Percentiles rank a stretch among this genome's conserved stretches.
Conservation (phyloP, 2,113 vertebrate genomes). For the Pterocles orientalis region DNA sequence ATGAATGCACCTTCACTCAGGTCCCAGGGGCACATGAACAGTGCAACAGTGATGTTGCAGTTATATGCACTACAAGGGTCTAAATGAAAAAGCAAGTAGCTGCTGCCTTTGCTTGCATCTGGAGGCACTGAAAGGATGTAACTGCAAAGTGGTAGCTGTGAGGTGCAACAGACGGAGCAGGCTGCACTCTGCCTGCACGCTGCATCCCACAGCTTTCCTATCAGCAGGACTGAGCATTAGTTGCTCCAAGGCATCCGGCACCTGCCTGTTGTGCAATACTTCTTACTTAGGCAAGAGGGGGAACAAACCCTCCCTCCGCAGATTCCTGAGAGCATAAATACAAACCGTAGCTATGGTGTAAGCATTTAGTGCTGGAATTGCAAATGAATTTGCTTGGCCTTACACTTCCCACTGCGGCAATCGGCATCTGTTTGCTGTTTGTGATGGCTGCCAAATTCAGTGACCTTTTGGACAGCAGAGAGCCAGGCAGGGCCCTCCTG, state of each 20-base stretch:
- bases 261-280: background rate
- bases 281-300: background rate
- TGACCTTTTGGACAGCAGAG: background rate
- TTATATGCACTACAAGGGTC: background rate
- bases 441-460: background rate
- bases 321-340: background rate
- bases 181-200: background rate
- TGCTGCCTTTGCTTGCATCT: background rate
- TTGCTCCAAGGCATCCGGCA: background rate
- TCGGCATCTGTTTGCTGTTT: background rate
- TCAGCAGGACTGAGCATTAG: background rate
- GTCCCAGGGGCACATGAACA: background rate
- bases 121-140: background rate
- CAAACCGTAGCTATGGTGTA: background rate
- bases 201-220: background rate
- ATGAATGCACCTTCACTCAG: rapidly evolving
- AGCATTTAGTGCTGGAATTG: background rate
- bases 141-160: background rate
- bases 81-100: background rate
- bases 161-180: background rate
- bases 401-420: background rate
- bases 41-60: background rate
- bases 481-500: background rate
- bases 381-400: background rate
- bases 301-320: background rate